phyloP scores from a whole-genome alignment of 35 echinoderm and acorn worm genomes.

The Apostichopus parvimensis region DNA sequence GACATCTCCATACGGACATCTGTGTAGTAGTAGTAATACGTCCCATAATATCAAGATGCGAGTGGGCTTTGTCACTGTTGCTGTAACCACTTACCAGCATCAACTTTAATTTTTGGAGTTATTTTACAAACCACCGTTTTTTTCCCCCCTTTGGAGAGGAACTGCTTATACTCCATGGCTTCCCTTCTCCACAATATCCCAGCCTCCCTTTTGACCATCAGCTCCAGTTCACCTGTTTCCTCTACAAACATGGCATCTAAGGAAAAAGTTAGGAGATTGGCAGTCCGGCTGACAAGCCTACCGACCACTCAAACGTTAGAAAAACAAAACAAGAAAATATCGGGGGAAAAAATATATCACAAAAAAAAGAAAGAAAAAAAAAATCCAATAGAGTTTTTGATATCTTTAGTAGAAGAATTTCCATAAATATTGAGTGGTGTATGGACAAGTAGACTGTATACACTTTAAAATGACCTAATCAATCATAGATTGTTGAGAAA shows the following conservation, averaged over 20 bases:
- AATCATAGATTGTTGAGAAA: too few species aligned
- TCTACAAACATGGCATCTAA: too few species aligned
- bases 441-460: too few species aligned
- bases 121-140: background rate
- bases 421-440: too few species aligned
- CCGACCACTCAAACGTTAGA: background rate
- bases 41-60: background rate
- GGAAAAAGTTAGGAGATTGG: too few species aligned
- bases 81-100: background rate
- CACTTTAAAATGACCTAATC: too few species aligned
- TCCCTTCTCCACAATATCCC: background rate
- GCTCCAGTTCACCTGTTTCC: too few species aligned
- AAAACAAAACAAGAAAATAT: background rate
- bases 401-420: too few species aligned
- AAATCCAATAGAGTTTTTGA: background rate
- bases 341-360: background rate
- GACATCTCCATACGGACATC: conserved; percentile 4
- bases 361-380: background rate
- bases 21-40: background rate
- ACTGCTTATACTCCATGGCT: background rate
- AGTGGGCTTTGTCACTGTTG: background rate
- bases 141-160: background rate
- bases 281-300: background rate
- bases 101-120: background rate
- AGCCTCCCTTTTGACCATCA: background rate